Base-by-base conservation (phyloP, 2,888 invertebrate genomes). In the Temnothorax rugatulus region DNA sequence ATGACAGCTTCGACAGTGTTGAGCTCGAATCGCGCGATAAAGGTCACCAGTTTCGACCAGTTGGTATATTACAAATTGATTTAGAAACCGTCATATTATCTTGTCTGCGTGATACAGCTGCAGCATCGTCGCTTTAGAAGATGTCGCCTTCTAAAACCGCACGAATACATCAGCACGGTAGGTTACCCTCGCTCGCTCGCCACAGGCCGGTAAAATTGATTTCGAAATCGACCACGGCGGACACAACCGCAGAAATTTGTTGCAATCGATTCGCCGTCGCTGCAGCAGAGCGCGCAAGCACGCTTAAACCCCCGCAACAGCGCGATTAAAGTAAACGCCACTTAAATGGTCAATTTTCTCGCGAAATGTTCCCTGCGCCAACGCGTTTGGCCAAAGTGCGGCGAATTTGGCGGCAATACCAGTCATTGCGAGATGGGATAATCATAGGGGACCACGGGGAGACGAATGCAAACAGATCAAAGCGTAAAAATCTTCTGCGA, bases 211-310 rank as follows among this genome's bases (percentile, higher is more conserved):
- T 15, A 82, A 87, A 85, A 87, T 83, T 76, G 82, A 85, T 88
- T 87, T 88, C 82, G 85, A 87, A 87, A 85, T 84, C 57, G 75
- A 66, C 44, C 83, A 75, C 21, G 71, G 64, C 84, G 81, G 54
- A 64, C 77, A 84, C 61, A 29, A 83, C 84, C 87, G 83, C 87
- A 83, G 81, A 87, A 82, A 87, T 81, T 87, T 63, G 85, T 73
- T 76, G 82, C 84, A 84, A 82, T 85, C 83, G 82, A 73, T 44
- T 68, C 79, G 81, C 66, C 57, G 61, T 74, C 44, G 57, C 61
- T 38, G 61, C 71, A 29, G 66, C 61, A 5, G 50, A 25, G 41
- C 41, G 41, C 41, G 64, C 64, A n/a, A 44, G 54, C 71, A 50
- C 38, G 54, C 15, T 64, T 29, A n/a, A 41, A 21, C 11, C 34